Base-by-base conservation (phyloP, 2,888 invertebrate species). In the Marasmarcha lunaedactyla region DNA sequence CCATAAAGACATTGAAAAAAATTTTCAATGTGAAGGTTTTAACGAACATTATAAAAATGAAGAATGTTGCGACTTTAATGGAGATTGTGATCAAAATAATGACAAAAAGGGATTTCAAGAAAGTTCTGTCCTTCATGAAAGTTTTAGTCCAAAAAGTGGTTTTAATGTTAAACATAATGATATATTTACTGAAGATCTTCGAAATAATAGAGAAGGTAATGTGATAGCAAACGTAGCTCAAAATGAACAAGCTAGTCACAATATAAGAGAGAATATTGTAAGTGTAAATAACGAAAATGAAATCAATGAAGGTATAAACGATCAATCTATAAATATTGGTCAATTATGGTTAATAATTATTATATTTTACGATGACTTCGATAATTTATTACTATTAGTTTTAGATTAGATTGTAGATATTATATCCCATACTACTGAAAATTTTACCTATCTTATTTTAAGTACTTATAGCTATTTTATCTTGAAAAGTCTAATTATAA, bases 331-430 rank as follows among this genome's bases (percentile, higher is more conserved):
- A 54, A 59, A 52, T 12, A 34, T 12, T 57, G 63, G 69, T 71
- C 74, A 71, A 71, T 71, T 76, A 69, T 50, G 67, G 44, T 47
- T 77, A 57, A 60, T 73, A 51, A 64, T 78, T 48, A 58, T 77
- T 52, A 58, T 68, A 45, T 57, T 66, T 45, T 64, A 61, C 42
- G 63, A 68, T 39, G 56, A 67, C 38, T 51, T 53, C 42, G 63
- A 62, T 48, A 61, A 55, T 51, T 50, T 71, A 38, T 46, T 76
- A 57, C 55, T 65, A 43, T 50, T 71, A 47, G 46, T 64, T 49
- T 45, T 66, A 55, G 57, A 59, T 43, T 59, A 61, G 48, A 44
- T 42, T 30, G n/a, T 30, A 30, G 30, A n/a, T 10, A 30, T n/a
- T 7, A n/a, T n/a, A n/a, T 3, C 9, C n/a, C 3, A 30, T 42